Evolutionary conservation across 37 sponge, comb jelly and placozoan species (phyloP), one percentile per base, ranked within the genome.

Genomic region (Petrosia ficiformis): DNA sequence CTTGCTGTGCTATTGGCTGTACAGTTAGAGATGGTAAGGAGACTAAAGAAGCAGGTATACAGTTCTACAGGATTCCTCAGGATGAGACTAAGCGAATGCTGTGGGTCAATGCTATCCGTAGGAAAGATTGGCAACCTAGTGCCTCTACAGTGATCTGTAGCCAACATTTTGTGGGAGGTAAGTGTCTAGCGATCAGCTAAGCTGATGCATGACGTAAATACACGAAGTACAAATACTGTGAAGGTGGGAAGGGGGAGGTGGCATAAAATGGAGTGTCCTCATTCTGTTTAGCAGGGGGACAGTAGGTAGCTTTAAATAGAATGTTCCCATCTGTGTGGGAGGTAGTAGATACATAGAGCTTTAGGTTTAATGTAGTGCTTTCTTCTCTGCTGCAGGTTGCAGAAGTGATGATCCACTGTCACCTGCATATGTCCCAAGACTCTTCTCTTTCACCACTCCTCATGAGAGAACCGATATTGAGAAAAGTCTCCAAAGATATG

Each of bases 21-120:
- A 80, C 80, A 28, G 36, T 42, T 4, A 70, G 72, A 80, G 80
- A 80, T 59, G 61, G 43, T 40, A 80, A 80, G 35, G 80, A 79
- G 64, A 80, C 44, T 29, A 48, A 64, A 37, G 80, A 80, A 39
- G 64, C 60, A 71, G 80, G 80, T 25, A 43, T 80, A 40, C 32
- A 68, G 63, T 79, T 79, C 8, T 79, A 79, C 32, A 44, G 80
- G 25, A 70, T 70, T 42, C 80, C 80, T 2, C 42, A 3, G 63
- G 59, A 71, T 2, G 80, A 80, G 57, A 30, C 72, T 11, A 71
- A 80, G 48, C 16, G 44, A 1, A 37, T 32, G 42, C 72, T 60
- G 34, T 80, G 80, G 80, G 33, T 80, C 6, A 70, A 80, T 39
- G 80, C 80, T 8, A 80, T 80, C 39, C 59, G 37, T 22, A 29